Evolutionary conservation across 2,113 vertebrate genomes (phyloP), one percentile per base, ranked within the genome.

Genomic region (Scolopax mira): DNA sequence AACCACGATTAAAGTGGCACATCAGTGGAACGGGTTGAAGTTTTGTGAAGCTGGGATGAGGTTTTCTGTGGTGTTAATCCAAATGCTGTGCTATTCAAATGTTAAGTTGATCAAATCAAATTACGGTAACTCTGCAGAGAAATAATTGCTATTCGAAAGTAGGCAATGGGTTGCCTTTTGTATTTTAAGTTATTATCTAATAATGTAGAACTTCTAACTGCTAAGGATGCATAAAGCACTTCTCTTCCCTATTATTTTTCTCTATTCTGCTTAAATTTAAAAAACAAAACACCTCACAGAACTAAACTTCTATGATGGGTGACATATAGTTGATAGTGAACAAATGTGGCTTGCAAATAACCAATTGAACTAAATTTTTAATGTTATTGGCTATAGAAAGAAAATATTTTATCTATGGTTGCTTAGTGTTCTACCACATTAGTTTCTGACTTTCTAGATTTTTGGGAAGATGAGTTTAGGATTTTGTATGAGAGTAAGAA

Each of bases 21-120:
- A 37, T 91, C 66, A 85, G 1, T 23, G 35, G 66, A 82, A 41
- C n/a, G 71, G 44, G 37, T 2, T 82, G 79, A 77, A 73, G 55
- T 82, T 93, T 72, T 89, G 57, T 89, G 78, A 51, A 90, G 67
- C 1, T 73, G 71, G 46, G 58, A 49, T 70, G 60, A 42, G 22
- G 7, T 93, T 96, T 93, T 85, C 74, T 79, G 54, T 82, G 41
- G 28, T 62, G 64, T 41, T 92, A 90, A 86, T 86, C 44, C 69
- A 86, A 60, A 62, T 60, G 18, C 60, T 79, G 27, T 62, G 82
- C 60, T 88, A 31, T 66, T 95, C 79, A 92, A 46, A 22, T 62
- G 79, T 6, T 73, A 46, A 48, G 49, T 24, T 70, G 44, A 77
- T 41, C 62, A 77, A 90, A 83, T 88, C 44, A 42, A 94, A 75